Evolutionary conservation across 2,888 invertebrate species (phyloP), one percentile per base, ranked within the genome.

Genomic region (Drosophila imparisetae): DNA sequence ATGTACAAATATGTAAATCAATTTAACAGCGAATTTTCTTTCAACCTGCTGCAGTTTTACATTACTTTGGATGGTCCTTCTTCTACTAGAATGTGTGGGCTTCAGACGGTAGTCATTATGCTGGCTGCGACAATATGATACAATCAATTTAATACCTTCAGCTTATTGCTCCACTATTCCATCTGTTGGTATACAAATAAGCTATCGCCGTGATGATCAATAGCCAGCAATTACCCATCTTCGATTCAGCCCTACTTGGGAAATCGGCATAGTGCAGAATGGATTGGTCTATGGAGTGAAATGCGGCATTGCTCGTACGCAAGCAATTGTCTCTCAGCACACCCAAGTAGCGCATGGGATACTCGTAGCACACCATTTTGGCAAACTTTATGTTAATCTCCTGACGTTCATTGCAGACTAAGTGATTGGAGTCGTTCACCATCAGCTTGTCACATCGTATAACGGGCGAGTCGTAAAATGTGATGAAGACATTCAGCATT

Each of bases 1-100:
- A 70, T 72, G 69, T 55, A 77, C 71, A 32, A 54, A 67, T 59
- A 75, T 81, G 82, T 70, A 81, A 81, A 81, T 82, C 80, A 75
- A 78, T 78, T 82, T 80, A 70, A 74, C 29, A 49, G 52, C 30
- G 54, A 66, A 72, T 70, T 66, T 48, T 40, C 49, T 34, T 67
- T 59, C 49, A 65, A 24, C 6, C 38, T 27, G 30, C 66, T 71
- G 71, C 72, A 72, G 27, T 55, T 38, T 32, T n/a, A 5, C 42
- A 30, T 61, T 55, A 29, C 54, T 38, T 18, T n/a, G 7, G 38
- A 13, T 7, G 2, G n/a, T 15, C 8, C 18, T 7, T n/a, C 18
- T 2, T n/a, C 11, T 1, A 21, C 54, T 18, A 54, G 21, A 27
- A 24, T 24, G 36, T 24, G n/a, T 15, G 21, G 21, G 45, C 21